Percentiles rank a stretch among this genome's conserved stretches.
phyloP scores from a whole-genome alignment of 2,888 invertebrate species.

The Diachrysia chrysitis region DNA sequence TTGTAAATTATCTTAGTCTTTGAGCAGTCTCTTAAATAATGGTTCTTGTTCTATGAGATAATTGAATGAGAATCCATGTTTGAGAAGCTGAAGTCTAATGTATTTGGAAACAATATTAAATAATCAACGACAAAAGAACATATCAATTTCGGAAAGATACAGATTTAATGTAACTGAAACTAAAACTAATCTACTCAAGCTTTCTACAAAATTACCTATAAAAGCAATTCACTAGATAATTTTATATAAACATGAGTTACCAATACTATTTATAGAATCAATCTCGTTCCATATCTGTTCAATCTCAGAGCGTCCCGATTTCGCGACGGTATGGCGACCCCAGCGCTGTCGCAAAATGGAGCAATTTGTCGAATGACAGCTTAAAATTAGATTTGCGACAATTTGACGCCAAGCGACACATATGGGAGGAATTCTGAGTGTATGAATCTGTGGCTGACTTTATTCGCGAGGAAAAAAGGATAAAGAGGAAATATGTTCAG shows the following conservation, averaged over 20 bases:
- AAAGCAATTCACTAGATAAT: neutral
- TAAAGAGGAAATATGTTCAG: neutral
- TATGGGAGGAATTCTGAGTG: slow-evolving; percentile 17
- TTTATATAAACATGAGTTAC: slow-evolving; percentile 21
- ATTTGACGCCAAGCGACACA: slow-evolving; percentile 55
- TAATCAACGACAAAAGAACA: neutral
- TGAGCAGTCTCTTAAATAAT: too few species aligned
- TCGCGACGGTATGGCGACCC: slow-evolving; percentile 45
- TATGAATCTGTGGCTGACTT: neutral
- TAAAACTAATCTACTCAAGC: neutral
- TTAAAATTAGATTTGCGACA: slow-evolving; percentile 79
- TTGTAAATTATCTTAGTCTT: neutral
- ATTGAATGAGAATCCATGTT: too few species aligned
- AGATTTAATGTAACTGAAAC: neutral
- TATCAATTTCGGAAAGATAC: neutral
- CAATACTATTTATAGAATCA: slow-evolving; percentile 44
- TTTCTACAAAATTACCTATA: neutral
- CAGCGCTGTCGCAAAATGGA: slow-evolving; percentile 59
- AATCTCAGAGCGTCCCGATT: slow-evolving; percentile 54
- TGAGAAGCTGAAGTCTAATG: too few species aligned
- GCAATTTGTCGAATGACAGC: slow-evolving; percentile 67
- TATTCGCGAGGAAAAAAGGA: neutral
- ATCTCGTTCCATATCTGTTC: slow-evolving; percentile 51
- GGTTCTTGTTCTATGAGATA: too few species aligned
- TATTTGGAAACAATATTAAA: neutral